Base-by-base conservation (phyloP, 2,888 invertebrate species). In the Nebria salina region DNA sequence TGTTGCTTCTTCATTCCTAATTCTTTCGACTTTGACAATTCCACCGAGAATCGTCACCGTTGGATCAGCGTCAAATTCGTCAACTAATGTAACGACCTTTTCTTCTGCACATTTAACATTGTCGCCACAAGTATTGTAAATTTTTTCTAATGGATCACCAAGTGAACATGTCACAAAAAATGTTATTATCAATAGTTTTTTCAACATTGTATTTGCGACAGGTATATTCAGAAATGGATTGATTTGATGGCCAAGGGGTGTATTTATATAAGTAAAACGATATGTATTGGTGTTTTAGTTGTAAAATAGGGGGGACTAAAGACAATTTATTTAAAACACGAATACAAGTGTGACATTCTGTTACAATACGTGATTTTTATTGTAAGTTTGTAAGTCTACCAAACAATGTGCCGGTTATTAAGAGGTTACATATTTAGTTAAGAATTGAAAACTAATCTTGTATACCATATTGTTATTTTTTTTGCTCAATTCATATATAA, bases 21-120 rank as follows among this genome's bases (percentile, higher is more conserved):
- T 86, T 77, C 88, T 88, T 65, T 86, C 84, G 68, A 89, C 89
- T 85, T 90, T 90, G 81, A 86, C 86, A 4, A 89, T 70, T 66
- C 87, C 91, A 82, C 89, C 90, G 82, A 90, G 87, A 64, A 91
- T 83, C 26, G 88, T 85, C 54, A 91, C 83, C 6, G 88, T 87
- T 75, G 87, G 86, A 83, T 89, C 88, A 20, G 84, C 86, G 83
- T 91, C 91, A 82, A 90, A 86, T 83, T 87, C 87, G 82, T 91
- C 89, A 65, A 91, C 87, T 84, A 90, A 87, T 79, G 87, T 86
- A 79, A 90, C 86, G 84, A 91, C 86, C 84, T 90, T 88, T 84
- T 88, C 87, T 85, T 91, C 88, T 4, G 85, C 84, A 84, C 88
- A 88, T 76, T 86, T 84, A 41, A 87, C 82, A 84, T 86, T 86